Percentiles rank a stretch among this genome's conserved stretches.
Conservation (phyloP, 2,113 vertebrate genomes). For the Gallinago paraguaiae region DNA sequence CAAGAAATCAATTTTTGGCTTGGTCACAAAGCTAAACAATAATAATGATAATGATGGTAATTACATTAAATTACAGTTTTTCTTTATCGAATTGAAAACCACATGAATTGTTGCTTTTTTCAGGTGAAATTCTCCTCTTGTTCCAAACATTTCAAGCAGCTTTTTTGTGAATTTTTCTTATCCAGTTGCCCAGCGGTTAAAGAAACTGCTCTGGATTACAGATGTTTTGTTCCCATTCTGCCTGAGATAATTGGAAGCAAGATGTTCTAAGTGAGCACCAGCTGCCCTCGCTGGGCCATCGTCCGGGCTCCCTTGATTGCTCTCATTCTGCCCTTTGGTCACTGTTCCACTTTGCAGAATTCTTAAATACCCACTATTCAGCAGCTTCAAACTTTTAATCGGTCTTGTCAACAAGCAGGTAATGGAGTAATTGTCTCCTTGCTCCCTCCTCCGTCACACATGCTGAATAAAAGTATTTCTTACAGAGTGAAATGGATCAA, state of each 20-base stretch:
- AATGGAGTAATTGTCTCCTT: conserved; percentile 23
- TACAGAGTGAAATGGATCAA: neutral
- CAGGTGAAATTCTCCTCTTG: neutral
- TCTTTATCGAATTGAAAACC: neutral
- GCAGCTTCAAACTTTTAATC: neutral
- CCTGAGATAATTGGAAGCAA: neutral
- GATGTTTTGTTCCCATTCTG: neutral
- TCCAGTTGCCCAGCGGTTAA: neutral
- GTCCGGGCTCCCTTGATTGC: neutral
- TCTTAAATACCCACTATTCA: neutral
- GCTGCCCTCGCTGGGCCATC: neutral
- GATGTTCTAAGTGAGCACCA: neutral
- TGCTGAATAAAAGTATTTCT: neutral
- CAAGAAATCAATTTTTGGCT: neutral
- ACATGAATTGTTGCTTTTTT: neutral
- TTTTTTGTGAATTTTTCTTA: neutral
- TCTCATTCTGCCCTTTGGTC: neutral
- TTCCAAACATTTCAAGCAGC: neutral
- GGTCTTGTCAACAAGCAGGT: conserved; percentile 39
- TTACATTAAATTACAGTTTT: neutral
- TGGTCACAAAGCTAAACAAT: neutral
- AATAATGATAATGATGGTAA: neutral
- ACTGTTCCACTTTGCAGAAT: neutral
- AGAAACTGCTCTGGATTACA: neutral
- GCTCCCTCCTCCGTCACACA: neutral